These are phyloP conservation scores for Perizoma affinitatum DNA, from an alignment of 2,888 invertebrate species.

Conservation along the genomic window DNA sequence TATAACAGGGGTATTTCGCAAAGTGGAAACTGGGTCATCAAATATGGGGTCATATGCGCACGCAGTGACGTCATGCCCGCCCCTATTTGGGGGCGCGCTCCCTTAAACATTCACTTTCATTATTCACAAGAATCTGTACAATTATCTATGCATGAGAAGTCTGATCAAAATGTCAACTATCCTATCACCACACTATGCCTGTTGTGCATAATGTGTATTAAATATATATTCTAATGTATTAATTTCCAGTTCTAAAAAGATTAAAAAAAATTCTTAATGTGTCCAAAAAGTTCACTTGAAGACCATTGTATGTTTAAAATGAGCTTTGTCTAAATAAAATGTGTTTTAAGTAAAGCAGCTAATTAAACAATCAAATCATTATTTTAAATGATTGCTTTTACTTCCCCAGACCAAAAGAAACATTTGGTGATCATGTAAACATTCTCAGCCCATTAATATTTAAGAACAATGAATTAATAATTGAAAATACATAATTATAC, in stretches of 20 bases:
- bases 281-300: background rate
- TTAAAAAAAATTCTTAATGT: too few relatives aligned
- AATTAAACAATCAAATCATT: too few relatives aligned
- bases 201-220: background rate
- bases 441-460: too few relatives aligned
- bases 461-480: too few relatives aligned
- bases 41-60: slow-evolving; percentile 66
- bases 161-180: slow-evolving; percentile 1
- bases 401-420: too few relatives aligned
- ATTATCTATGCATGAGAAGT: slow-evolving; percentile 23
- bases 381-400: too few relatives aligned
- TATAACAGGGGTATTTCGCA: slow-evolving; percentile 58
- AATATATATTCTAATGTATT: background rate
- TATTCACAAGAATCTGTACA: slow-evolving; percentile 19
- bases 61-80: slow-evolving; percentile 72
- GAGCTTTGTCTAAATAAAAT: background rate
- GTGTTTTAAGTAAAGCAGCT: background rate
- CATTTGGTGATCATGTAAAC: too few relatives aligned
- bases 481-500: too few relatives aligned
- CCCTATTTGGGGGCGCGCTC: slow-evolving; percentile 49
- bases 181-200: background rate
- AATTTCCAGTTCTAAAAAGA: too few relatives aligned
- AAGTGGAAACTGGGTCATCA: slow-evolving; percentile 71
- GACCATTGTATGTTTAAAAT: slow-evolving; percentile 6
- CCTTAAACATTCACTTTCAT: slow-evolving; percentile 67